Evolutionary conservation across 2,797 vertebrate species (phyloP), one percentile per base, ranked within the genome.

Genomic region (Bradypodion ventrale): DNA sequence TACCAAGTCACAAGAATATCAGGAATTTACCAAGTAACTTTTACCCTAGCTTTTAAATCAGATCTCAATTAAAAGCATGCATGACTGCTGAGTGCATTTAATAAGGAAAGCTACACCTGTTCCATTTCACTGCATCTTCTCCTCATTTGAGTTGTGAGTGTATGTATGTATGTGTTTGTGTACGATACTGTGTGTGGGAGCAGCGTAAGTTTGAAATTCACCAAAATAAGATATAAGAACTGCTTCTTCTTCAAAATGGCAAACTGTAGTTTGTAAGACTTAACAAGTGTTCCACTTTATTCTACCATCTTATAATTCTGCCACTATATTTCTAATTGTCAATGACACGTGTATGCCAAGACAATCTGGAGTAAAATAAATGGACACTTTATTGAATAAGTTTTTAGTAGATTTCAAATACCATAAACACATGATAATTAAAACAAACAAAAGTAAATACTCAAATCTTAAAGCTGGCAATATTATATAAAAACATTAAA

Each of bases 11-110:
- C 72, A 74, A 49, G 37, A 68, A n/a, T 75, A 32, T 85, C 4
- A 5, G n/a, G 27, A 44, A 75, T 49, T 7, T 29, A 35, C 44
- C 13, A 35, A 44, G 87, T 19, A 80, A 65, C 25, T 46, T 29
- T 5, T 42, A 69, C 27, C 59, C 21, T 32, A 56, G 52, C 15
- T 32, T 73, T 32, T 32, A 72, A 52, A 60, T 77, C 15, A 40
- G 16, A 62, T n/a, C n/a, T n/a, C n/a, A n/a, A 70, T 40, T 87
- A 85, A 86, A 74, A 83, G 8, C 75, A 77, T 82, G 75, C 35
- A 35, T 27, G 75, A 27, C 69, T 82, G 32, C 60, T 87, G 52
- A 68, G 75, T 81, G 87, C 74, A 35, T 72, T 87, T 27, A 12
- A 80, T 83, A 80, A 73, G 25, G 27, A n/a, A 63, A 12, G 52